phyloP scores from a whole-genome alignment of 2,888 invertebrate genomes.

The Caradrina clavipalpis region DNA sequence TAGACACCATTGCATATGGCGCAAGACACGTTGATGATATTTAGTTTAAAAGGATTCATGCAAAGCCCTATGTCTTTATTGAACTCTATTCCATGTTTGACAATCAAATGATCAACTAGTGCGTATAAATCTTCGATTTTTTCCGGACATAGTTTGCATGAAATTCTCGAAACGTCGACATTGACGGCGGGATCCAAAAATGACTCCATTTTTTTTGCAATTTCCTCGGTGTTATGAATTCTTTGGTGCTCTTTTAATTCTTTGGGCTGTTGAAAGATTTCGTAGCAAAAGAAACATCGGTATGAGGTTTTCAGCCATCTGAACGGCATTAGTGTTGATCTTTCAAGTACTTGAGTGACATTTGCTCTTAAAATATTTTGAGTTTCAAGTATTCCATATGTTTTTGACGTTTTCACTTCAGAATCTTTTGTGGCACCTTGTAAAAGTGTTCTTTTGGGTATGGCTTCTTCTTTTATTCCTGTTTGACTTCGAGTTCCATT shows the following conservation, averaged over 20 bases:
- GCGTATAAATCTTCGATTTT: conserved; percentile 60
- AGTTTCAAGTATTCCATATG: conserved; percentile 18
- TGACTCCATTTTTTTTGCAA: conserved; percentile 62
- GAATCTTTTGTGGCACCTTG: conserved; percentile 3
- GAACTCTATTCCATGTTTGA: conserved; percentile 63
- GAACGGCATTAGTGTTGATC: conserved; percentile 68
- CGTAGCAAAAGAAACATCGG: conserved; percentile 75
- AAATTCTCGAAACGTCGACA: conserved; percentile 68
- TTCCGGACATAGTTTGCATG: conserved; percentile 67
- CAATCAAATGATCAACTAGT: conserved; percentile 68
- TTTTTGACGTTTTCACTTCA: background rate
- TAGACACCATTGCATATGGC: conserved; percentile 64
- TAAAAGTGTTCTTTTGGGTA: background rate
- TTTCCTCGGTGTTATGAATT: conserved; percentile 61
- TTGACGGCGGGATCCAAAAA: conserved; percentile 68
- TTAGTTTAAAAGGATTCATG: conserved; percentile 69
- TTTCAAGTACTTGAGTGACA: conserved; percentile 67
- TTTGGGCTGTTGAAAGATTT: conserved; percentile 68
- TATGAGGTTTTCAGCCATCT: conserved; percentile 70
- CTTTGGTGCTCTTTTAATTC: conserved; percentile 69
- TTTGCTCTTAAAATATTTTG: conserved; percentile 65
- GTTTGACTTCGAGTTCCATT: conserved; percentile 10
- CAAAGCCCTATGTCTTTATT: conserved; percentile 61
- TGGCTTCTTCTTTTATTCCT: conserved; percentile 14
- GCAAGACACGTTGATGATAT: conserved; percentile 68